Conservation (phyloP, 2,888 invertebrate species). For the Drosophila anceps region DNA sequence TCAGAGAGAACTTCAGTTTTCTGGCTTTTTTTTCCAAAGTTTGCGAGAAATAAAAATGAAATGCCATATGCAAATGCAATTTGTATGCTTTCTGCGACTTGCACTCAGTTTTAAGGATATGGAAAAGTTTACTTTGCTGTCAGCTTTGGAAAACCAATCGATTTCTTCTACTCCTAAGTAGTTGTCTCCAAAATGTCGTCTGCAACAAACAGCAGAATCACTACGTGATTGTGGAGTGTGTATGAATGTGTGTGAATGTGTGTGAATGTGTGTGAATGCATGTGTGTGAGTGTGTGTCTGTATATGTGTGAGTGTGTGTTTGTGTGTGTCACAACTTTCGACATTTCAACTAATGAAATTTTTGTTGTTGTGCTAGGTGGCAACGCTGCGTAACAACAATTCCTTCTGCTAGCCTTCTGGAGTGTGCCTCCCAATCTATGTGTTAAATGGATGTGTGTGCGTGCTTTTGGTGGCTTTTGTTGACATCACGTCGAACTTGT, state of each 20-base stretch:
- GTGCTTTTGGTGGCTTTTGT: conserved; percentile 57
- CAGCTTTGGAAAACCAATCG: conserved; percentile 45
- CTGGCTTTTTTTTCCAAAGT: not conserved
- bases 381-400: conserved; percentile 15
- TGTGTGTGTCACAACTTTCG: conserved; percentile 56
- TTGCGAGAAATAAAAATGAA: conserved; percentile 5
- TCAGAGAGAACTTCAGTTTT: not conserved
- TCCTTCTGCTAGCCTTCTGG: not conserved
- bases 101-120: conserved; percentile 23
- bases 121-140: conserved; percentile 23
- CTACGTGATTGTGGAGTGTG: conserved; percentile 15
- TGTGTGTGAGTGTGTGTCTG: conserved; percentile 22
- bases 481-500: conserved; percentile 75
- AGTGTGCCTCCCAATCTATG: not conserved
- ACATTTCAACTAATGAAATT: conserved; percentile 76
- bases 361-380: conserved; percentile 14
- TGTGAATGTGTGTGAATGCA: conserved; percentile 25
- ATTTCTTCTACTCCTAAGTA: conserved; percentile 17
- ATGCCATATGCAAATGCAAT: conserved; percentile 67
- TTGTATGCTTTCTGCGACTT: conserved; percentile 29
- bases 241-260: conserved; percentile 18
- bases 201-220: conserved; percentile 14
- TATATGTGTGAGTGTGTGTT: conserved; percentile 28
- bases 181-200: conserved; percentile 25
- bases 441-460: conserved; percentile 24